Evolutionary conservation across 2,113 vertebrate species (phyloP).

Genomic region (Crotalus horridus): DNA sequence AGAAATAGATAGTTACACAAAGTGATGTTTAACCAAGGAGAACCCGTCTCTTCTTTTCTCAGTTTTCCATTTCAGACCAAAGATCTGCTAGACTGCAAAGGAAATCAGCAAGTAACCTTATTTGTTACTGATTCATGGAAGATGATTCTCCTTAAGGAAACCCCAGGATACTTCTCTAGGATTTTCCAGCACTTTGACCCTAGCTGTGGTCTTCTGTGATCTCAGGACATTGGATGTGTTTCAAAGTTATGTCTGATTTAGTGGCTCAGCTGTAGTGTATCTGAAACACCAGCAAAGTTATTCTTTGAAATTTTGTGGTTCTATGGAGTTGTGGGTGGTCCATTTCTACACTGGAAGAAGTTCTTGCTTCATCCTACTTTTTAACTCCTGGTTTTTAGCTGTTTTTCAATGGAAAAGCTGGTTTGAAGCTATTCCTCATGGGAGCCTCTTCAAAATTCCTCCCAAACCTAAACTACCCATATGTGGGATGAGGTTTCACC

Average conservation of each 20-base stretch:
- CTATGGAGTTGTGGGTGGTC: neutral
- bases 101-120: neutral
- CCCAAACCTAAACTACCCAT: neutral
- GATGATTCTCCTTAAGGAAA: neutral
- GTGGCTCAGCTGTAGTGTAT: neutral
- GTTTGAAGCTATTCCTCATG: neutral
- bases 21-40: neutral
- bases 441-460: neutral
- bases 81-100: neutral
- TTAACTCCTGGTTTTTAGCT: neutral
- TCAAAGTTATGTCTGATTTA: neutral
- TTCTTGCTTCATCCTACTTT: neutral
- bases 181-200: neutral
- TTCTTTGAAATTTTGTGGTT: neutral
- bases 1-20: neutral
- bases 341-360: neutral
- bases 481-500: neutral
- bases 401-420: neutral
- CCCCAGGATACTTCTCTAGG: neutral
- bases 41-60: neutral
- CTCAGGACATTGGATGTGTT: neutral
- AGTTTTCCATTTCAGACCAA: neutral
- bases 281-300: neutral
- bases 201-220: neutral
- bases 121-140: neutral